phyloP scores from a whole-genome alignment of 2,888 invertebrate genomes.

The Periphyllus acericola region DNA sequence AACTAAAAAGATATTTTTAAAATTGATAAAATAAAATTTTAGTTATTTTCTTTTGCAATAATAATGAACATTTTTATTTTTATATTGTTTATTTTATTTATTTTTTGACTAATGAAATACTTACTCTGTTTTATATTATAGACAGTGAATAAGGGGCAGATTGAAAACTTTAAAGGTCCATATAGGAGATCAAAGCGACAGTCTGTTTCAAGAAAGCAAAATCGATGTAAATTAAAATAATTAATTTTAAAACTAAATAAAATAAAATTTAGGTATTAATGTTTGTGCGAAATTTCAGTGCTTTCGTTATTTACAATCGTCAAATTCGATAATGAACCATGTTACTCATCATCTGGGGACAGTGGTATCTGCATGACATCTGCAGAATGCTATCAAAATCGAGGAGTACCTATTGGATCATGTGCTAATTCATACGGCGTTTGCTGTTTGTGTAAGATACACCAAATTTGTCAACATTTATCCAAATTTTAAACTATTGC shows the following conservation, averaged over 20 bases:
- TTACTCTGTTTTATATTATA: not conserved
- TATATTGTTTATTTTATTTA: not conserved
- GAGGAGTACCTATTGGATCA: slow-evolving; percentile 80
- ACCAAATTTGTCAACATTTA: not conserved
- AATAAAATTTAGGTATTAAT: too few relatives aligned
- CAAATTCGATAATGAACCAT: slow-evolving; percentile 80
- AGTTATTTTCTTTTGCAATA: too few relatives aligned
- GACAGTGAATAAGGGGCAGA: not conserved
- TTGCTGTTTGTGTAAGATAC: slow-evolving; percentile 79
- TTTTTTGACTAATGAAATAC: too few relatives aligned
- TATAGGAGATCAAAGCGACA: slow-evolving; percentile 35
- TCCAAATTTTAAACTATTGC: not conserved
- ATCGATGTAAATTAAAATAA: slow-evolving; percentile 30
- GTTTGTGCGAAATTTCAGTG: slow-evolving; percentile 70
- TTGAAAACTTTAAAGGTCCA: not conserved
- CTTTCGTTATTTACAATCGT: slow-evolving; percentile 83
- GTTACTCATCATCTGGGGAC: slow-evolving; percentile 80
- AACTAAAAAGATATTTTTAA: too few relatives aligned
- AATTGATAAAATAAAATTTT: too few relatives aligned
- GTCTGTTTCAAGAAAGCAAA: slow-evolving; percentile 43
- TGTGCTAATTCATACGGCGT: slow-evolving; percentile 83
- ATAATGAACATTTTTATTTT: not conserved
- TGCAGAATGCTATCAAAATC: slow-evolving; percentile 76
- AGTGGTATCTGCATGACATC: slow-evolving; percentile 83
- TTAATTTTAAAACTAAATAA: too few relatives aligned